phyloP scores from a whole-genome alignment of 2,797 vertebrate species.

The Gobio occitaniae region DNA sequence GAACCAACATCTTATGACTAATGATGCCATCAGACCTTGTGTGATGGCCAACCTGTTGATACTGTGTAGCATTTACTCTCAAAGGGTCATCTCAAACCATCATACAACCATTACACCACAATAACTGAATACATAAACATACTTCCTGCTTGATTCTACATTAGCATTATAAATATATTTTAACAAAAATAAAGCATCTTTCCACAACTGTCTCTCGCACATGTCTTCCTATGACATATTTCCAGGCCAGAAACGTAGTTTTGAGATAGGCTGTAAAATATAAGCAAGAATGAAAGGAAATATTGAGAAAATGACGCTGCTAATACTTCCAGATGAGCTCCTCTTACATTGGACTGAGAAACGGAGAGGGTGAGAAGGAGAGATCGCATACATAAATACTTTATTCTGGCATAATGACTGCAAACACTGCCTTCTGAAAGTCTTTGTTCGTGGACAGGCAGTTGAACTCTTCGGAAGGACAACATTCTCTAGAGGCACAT shows the following conservation, averaged over 20 bases:
- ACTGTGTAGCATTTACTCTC: constrained; percentile 8
- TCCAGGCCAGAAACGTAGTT: constrained; percentile 83
- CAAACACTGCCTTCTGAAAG: constrained; percentile 36
- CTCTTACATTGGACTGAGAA: constrained; percentile 56
- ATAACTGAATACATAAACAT: constrained; percentile 74
- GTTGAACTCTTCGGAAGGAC: constrained; percentile 44
- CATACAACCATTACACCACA: constrained; percentile 26
- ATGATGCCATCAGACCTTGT: neutral
- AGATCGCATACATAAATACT: constrained; percentile 80
- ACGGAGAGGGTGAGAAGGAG: constrained; percentile 38
- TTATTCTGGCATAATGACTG: constrained; percentile 72
- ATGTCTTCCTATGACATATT: constrained; percentile 76
- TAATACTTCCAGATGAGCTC: constrained; percentile 64
- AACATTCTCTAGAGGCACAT: constrained; percentile 26
- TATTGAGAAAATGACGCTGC: constrained; percentile 61
- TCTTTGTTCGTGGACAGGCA: constrained; percentile 21
- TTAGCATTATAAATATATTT: constrained; percentile 87
- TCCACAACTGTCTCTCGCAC: constrained; percentile 79
- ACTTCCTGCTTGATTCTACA: constrained; percentile 87
- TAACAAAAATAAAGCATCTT: constrained; percentile 98
- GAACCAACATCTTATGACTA: constrained; percentile 18
- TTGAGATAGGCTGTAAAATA: constrained; percentile 82
- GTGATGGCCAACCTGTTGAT: neutral
- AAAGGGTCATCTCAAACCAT: neutral
- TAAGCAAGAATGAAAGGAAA: constrained; percentile 35